These are phyloP conservation scores for Clusia tigrina DNA, from an alignment of 2,888 invertebrate species.

Conservation along the genomic window DNA sequence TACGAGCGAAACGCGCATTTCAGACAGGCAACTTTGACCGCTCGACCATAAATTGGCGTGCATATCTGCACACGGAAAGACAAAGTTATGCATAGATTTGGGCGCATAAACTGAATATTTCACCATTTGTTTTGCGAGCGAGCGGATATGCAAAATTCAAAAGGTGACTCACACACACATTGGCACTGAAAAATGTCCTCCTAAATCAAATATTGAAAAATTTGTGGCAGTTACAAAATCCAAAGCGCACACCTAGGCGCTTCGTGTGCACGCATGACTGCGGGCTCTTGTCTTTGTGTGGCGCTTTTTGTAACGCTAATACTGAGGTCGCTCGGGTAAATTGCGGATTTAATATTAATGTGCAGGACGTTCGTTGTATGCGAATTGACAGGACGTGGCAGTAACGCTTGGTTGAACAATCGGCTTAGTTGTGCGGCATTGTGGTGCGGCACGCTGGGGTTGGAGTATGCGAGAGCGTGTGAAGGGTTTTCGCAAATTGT, in stretches of 20 bases:
- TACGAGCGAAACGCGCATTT: too few species aligned
- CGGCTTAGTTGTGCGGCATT: neutral
- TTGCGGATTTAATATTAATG: constrained; percentile 19
- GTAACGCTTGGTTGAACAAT: constrained; percentile 18
- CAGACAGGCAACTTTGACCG: too few species aligned
- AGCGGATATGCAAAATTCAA: neutral
- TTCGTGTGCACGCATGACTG: constrained; percentile 3
- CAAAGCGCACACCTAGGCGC: neutral
- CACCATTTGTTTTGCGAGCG: too few species aligned
- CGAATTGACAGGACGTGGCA: constrained; percentile 25
- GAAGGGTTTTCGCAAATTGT: constrained; percentile 1
- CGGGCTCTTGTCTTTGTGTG: constrained; percentile 9
- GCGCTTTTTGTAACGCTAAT: too few species aligned
- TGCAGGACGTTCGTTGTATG: constrained; percentile 1
- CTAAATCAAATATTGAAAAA: constrained; percentile 2
- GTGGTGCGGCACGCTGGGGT: neutral
- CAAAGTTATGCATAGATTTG: constrained; percentile 53
- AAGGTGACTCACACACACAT: constrained; percentile 14
- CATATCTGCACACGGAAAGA: constrained; percentile 53
- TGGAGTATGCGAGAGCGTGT: neutral
- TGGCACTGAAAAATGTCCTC: constrained; percentile 8
- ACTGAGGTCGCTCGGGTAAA: constrained; percentile 19
- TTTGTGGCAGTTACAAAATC: neutral
- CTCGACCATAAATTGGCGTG: constrained; percentile 51
- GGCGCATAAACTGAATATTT: too few species aligned